These are phyloP conservation scores for Apodemia duryi DNA, from an alignment of 2,888 invertebrate genomes.

Conservation along the genomic window DNA sequence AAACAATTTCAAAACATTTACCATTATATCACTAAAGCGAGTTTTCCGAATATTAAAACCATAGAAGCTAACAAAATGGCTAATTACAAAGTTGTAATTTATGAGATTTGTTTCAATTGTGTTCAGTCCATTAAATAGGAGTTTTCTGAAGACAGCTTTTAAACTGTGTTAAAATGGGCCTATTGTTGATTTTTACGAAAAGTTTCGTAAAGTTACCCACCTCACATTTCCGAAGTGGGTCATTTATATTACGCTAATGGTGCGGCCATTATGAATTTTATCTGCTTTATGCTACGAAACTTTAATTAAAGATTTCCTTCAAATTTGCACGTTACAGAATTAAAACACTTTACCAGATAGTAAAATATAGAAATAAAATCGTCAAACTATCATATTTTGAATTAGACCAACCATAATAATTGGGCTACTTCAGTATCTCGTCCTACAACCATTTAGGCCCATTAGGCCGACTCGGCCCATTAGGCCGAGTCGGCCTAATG, in stretches of 20 bases:
- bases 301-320: no score
- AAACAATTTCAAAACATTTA: no score
- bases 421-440: no score
- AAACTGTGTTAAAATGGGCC: background rate
- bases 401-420: no score
- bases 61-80: background rate
- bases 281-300: background rate
- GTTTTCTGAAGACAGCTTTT: slow-evolving; percentile 10
- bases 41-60: background rate
- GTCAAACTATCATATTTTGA: no score
- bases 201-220: background rate
- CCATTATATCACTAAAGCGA: background rate
- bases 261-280: background rate
- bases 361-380: no score
- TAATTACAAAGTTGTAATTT: slow-evolving; percentile 14
- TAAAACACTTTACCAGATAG: no score
- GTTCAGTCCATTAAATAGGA: background rate
- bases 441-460: no score
- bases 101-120: slow-evolving; percentile 1
- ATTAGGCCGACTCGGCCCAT: no score
- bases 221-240: background rate
- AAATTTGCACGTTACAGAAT: no score
- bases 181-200: background rate
- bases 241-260: slow-evolving; percentile 1
- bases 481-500: no score